Evolutionary conservation across 2,113 vertebrate genomes (phyloP), one percentile per base, ranked within the genome.

Genomic region (Pholis gunnellus): DNA sequence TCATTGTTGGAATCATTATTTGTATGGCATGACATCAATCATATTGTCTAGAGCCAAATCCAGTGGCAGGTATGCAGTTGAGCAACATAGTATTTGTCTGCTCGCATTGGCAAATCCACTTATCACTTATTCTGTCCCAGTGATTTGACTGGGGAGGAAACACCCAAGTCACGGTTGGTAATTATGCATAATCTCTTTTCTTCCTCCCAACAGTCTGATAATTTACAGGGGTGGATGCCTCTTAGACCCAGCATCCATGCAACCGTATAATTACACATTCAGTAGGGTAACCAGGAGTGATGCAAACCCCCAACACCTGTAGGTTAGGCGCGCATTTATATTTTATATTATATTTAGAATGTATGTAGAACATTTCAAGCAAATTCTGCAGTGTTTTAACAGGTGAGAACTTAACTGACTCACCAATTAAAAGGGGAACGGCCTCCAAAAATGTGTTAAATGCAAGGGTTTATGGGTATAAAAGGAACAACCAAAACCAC

Each of bases 181-280:
- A 93, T 94, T 94, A 93, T 67, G 83, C 74, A 85, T 93, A 94
- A 95, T 93, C 93, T 84, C 76, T 79, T 74, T 72, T 79, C 86
- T 89, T 92, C 90, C 89, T 90, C 78, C 78, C 69, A 85, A 68
- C 84, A 81, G 79, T 77, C 86, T 83, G 86, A 89, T 93, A 91
- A 93, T 92, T 87, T 87, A 91, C 85, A 82, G 72, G 83, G 83
- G 79, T 27, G 83, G 87, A 78, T 87, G 72, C 79, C 79, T 90
- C 73, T 78, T 34, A 77, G 78, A 87, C 56, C 67, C 80, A 79
- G 79, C 75, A 84, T 46, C 78, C 66, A 84, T 40, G 75, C 76
- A 85, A 87, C 76, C 44, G 1, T 91, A 59, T 91, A 87, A 93
- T 94, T 88, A 90, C 42, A 72, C 65, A 77, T 74, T 57, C 34